Conservation (phyloP, 2,888 invertebrate species). For the Pterostichus madidus region DNA sequence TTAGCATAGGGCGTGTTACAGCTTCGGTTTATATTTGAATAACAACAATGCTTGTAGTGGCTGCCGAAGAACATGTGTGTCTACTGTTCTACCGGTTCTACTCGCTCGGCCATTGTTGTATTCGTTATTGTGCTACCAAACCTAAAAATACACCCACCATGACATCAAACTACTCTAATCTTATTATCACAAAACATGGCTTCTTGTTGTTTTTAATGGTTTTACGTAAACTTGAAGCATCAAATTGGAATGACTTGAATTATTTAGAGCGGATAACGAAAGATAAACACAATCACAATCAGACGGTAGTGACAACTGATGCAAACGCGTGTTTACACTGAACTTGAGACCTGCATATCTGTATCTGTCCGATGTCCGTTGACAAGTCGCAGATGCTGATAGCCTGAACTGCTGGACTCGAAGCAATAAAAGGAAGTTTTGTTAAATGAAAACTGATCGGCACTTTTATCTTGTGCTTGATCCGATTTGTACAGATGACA, state of each 20-base stretch:
- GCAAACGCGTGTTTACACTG: conserved; percentile 56
- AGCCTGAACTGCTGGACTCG: conserved; percentile 17
- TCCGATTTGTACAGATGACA: conserved; percentile 55
- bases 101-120: conserved; percentile 42
- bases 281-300: conserved; percentile 14
- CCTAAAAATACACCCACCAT: conserved; percentile 43
- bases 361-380: conserved; percentile 41
- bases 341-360: conserved; percentile 62
- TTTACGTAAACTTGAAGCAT: too few relatives aligned
- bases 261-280: conserved; percentile 8
- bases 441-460: conserved; percentile 51
- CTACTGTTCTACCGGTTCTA: conserved; percentile 31
- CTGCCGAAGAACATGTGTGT: conserved; percentile 56
- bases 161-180: neutral
- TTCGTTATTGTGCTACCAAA: conserved; percentile 57
- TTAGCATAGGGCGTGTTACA: conserved; percentile 55
- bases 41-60: conserved; percentile 63
- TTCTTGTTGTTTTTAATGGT: too few relatives aligned
- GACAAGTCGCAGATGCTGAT: conserved; percentile 63
- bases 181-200: neutral
- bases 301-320: conserved; percentile 7
- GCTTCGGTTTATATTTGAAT: conserved; percentile 60
- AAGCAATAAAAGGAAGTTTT: conserved; percentile 58
- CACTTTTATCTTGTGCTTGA: conserved; percentile 53
- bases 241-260: too few relatives aligned